Base-by-base conservation (phyloP, 1,140 invertebrate genomes). In the Papilio helenus region DNA sequence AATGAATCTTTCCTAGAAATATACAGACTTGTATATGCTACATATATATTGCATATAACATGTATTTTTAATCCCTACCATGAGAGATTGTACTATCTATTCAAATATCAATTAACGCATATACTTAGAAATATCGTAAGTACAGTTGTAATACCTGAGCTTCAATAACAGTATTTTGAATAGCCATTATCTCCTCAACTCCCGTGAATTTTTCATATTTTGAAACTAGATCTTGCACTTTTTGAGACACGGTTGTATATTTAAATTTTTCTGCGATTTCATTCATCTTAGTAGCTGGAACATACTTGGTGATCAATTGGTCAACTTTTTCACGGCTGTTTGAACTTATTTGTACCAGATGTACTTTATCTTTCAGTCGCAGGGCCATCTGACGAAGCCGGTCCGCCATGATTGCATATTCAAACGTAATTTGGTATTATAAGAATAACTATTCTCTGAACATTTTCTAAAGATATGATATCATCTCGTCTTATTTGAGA, bases 1-100 rank as follows among this genome's bases (percentile, higher is more conserved):
- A 39, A 96, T 93, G 86, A 97, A 97, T 20, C 95, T 94, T 78
- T 95, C 90, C 92, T 96, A n/a, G n/a, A n/a, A n/a, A n/a, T n/a
- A n/a, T n/a, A n/a, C n/a, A n/a, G n/a, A 87, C 79, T 86, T 81
- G 23, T 78, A 44, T 68, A 44, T 65, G 68, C 42, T 4, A 42
- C n/a, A 18, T 14, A 61, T 4, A 58, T 26, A 51, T 14, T 18
- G 16, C 14, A 18, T 16, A 18, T 18, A 18, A 51, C 0, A 51
- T 51, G 49, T 14, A 18, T 14, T 14, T 51, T 51, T 18, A 18
- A n/a, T n/a, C n/a, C n/a, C n/a, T n/a, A n/a, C n/a, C n/a, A n/a
- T n/a, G n/a, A n/a, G n/a, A n/a, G n/a, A n/a, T n/a, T n/a, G n/a
- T n/a, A n/a, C n/a, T n/a, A n/a, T n/a, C n/a, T n/a, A n/a, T n/a